Percentiles rank a stretch among this genome's conserved stretches.
Conservation (phyloP, 1,140 invertebrate species). For the Platyscapa corneri region DNA sequence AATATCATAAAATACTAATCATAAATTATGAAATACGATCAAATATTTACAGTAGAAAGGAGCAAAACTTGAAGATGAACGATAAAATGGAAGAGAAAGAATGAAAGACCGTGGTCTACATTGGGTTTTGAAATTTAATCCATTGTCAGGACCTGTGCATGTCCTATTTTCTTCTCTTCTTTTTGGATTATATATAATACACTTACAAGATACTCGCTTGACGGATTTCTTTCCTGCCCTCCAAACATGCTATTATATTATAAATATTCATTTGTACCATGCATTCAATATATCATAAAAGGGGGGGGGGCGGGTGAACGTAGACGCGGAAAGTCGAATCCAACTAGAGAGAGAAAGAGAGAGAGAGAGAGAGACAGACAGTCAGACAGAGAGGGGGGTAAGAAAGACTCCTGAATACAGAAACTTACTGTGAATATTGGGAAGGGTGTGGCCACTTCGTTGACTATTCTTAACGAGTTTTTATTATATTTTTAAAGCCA, state of each 20-base stretch:
- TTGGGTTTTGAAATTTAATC: slow-evolving; percentile 35
- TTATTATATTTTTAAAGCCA: not conserved
- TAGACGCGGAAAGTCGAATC: slow-evolving; percentile 35
- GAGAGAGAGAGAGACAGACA: not conserved
- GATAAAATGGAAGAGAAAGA: slow-evolving; percentile 29
- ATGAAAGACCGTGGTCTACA: slow-evolving; percentile 34
- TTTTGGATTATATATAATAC: slow-evolving; percentile 31
- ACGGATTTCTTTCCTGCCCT: slow-evolving; percentile 4
- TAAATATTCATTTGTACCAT: not conserved
- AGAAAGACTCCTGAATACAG: not conserved
- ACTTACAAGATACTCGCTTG: slow-evolving; percentile 36
- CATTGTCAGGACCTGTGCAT: slow-evolving; percentile 41
- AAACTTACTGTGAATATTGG: not conserved
- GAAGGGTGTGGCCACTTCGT: not conserved
- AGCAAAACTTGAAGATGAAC: not conserved
- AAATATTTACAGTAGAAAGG: not conserved
- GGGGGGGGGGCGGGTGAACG: not conserved
- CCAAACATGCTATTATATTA: not conserved
- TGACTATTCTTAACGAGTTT: not conserved
- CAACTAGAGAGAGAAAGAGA: slow-evolving; percentile 6
- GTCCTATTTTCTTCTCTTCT: slow-evolving; percentile 48
- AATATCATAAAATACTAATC: not conserved
- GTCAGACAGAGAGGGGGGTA: too few relatives aligned
- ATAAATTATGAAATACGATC: not conserved
- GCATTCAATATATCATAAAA: not conserved